Base-by-base conservation (phyloP, 2,797 vertebrate genomes). In the Thamnophis elegans region DNA sequence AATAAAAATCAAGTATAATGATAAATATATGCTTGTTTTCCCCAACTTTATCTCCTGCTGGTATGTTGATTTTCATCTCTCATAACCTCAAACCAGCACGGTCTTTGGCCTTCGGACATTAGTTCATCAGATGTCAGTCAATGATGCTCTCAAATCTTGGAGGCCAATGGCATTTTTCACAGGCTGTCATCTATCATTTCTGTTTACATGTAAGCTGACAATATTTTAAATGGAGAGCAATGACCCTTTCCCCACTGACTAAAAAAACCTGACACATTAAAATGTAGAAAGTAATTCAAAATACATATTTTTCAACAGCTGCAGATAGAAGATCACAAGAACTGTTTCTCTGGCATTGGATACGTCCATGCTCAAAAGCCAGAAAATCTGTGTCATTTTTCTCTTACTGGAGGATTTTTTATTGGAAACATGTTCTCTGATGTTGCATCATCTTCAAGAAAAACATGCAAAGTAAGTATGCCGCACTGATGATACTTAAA, bases 401-500 rank as follows among this genome's bases (percentile, higher is more conserved):
- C n/a, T 73, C 36, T 92, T 54, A 73, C 54, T 73, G 54, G 53
- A 89, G 85, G 73, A 16, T 59, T 90, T 90, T 90, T 87, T 90
- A 92, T 42, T 87, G 42, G 54, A 92, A 68, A 62, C 87, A 26
- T 90, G 68, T 90, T 92, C 60, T 90, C 59, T 90, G 16, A 42
- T 26, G 60, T 87, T 90, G 82, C 89, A 90, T 90, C 92, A 92
- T 92, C 56, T 88, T 90, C 25, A 90, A 62, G 60, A 65, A 90
- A 78, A 87, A n/a, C 42, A 51, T 90, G 36, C 51, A 93, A 78
- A 58, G 47, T n/a, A 86, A 90, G n/a, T 92, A 88, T 36, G 58
- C 60, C 42, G 55, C 14, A 18, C 14, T 59, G 54, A 42, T 12
- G 13, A 36, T 60, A 73, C 53, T 88, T 90, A 36, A 90, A 93